phyloP scores from a whole-genome alignment of 23 tunicate genomes.

The Halocynthia roretzi region DNA sequence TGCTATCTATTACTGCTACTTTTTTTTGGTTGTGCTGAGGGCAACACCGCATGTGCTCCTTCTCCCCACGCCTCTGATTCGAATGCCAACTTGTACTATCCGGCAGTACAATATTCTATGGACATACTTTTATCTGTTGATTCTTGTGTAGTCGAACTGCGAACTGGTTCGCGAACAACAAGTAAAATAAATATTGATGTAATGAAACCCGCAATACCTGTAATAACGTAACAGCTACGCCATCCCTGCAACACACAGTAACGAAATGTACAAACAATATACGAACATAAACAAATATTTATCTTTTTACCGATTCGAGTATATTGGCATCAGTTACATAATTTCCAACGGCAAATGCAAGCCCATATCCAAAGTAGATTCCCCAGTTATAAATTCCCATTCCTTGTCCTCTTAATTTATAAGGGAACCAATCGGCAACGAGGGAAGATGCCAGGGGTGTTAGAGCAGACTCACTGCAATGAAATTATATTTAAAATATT shows the following conservation, averaged over 20 bases:
- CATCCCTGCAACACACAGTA: constrained; percentile 21
- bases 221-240: constrained; percentile 26
- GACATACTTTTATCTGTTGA: not conserved
- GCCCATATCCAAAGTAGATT: constrained; percentile 32
- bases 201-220: constrained; percentile 16
- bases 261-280: not conserved
- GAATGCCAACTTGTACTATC: too few species aligned
- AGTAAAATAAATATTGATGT: constrained; percentile 5
- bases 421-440: constrained; percentile 36
- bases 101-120: too few species aligned
- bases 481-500: not conserved
- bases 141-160: not conserved
- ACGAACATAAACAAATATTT: not conserved
- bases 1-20: too few species aligned
- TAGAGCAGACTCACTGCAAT: constrained; percentile 24
- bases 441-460: constrained; percentile 26
- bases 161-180: constrained; percentile 8
- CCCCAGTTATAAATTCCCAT: constrained; percentile 40
- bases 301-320: constrained; percentile 9
- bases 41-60: too few species aligned
- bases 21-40: too few species aligned
- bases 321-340: constrained; percentile 31
- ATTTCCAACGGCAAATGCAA: constrained; percentile 28
- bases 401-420: constrained; percentile 6
- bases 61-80: too few species aligned